These are phyloP conservation scores for Trichacis sp. DNA, from an alignment of 2,888 invertebrate species.

Conservation along the genomic window DNA sequence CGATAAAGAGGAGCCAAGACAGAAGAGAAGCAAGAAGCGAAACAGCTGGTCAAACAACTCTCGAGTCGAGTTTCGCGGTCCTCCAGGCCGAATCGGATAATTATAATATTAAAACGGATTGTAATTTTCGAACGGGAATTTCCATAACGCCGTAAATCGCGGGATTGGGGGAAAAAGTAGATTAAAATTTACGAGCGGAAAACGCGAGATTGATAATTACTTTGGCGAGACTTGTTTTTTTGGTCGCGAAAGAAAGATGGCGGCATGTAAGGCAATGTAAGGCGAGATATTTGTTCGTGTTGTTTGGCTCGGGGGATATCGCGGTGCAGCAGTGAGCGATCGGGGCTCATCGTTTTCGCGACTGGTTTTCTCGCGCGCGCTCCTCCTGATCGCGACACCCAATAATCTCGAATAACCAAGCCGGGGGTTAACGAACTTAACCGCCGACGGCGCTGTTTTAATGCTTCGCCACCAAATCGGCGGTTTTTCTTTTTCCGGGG, in stretches of 20 bases:
- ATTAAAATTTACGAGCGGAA: neutral
- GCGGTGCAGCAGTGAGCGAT: constrained; percentile 13
- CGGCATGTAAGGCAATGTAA: too few relatives aligned
- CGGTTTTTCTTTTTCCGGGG: too few relatives aligned
- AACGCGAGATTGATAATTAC: neutral
- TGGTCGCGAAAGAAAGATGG: too few relatives aligned
- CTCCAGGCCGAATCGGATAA: constrained; percentile 9
- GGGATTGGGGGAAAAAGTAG: too few relatives aligned
- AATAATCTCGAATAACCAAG: constrained; percentile 47
- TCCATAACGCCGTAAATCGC: too few relatives aligned
- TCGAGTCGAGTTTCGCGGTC: constrained; percentile 47
- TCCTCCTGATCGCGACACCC: constrained; percentile 40
- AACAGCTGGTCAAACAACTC: constrained; percentile 54
- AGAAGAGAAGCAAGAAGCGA: constrained; percentile 37
- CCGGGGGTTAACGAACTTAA: constrained; percentile 46
- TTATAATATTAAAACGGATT: too few relatives aligned
- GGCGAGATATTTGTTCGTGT: too few relatives aligned
- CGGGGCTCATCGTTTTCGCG: constrained; percentile 40
- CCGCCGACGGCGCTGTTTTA: constrained; percentile 35
- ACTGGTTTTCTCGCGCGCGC: constrained; percentile 38
- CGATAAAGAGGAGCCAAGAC: constrained; percentile 33
- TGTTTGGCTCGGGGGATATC: neutral
- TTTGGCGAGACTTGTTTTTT: too few relatives aligned
- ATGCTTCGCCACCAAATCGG: constrained; percentile 31
- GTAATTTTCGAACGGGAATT: too few relatives aligned